Evolutionary conservation across 1,140 invertebrate genomes (phyloP).

Genomic region (Pseudomyrmex sp.): DNA sequence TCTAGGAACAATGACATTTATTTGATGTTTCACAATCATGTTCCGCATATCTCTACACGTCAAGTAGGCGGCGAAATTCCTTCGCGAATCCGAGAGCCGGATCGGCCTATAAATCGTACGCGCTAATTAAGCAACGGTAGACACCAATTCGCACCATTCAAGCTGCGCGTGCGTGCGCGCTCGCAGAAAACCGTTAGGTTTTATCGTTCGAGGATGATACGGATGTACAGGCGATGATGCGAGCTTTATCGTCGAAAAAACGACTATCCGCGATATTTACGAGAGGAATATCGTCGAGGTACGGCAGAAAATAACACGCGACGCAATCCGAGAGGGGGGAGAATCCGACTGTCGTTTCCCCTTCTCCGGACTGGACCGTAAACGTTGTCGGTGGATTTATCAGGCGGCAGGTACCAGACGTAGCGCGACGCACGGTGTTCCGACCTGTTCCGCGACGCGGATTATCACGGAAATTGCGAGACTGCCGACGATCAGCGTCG

Average conservation of each 20-base stretch:
- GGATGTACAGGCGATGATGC: constrained; percentile 8
- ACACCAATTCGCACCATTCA: constrained; percentile 38
- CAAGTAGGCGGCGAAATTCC: constrained; percentile 29
- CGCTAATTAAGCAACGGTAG: constrained; percentile 53
- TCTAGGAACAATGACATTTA: constrained; percentile 13
- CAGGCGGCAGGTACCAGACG: constrained; percentile 2
- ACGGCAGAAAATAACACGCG: constrained; percentile 16
- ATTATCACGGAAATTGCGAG: constrained; percentile 62
- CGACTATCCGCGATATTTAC: constrained; percentile 29
- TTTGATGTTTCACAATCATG: constrained; percentile 22
- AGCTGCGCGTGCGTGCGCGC: neutral
- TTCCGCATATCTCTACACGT: constrained; percentile 25
- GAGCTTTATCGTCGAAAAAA: constrained; percentile 41
- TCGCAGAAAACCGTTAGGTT: constrained; percentile 34
- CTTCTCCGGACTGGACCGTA: constrained; percentile 12
- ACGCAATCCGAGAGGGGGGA: no score
- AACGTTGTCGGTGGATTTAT: constrained; percentile 49
- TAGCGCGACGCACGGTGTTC: neutral
- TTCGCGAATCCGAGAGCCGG: constrained; percentile 13
- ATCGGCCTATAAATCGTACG: constrained; percentile 42
- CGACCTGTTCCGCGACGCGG: constrained; percentile 47
- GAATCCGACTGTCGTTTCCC: constrained; percentile 4
- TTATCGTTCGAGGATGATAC: constrained; percentile 37
- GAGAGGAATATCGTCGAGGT: neutral
- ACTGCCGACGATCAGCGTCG: constrained; percentile 58